Evolutionary conservation across 2,797 vertebrate species (phyloP).

Genomic region (Ptychobarbus kaznakovi): DNA sequence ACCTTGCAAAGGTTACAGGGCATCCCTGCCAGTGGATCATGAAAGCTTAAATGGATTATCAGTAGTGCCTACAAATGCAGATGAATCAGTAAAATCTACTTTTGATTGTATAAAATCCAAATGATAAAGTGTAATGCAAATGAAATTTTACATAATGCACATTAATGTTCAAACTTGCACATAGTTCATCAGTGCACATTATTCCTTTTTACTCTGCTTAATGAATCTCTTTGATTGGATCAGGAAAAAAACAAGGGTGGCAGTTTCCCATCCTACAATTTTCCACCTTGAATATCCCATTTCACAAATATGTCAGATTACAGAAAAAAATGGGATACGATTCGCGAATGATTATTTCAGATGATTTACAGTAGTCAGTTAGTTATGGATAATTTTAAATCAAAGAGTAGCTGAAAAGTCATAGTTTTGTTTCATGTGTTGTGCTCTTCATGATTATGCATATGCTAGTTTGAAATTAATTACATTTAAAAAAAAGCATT

Average conservation of each 20-base stretch:
- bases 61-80: not conserved
- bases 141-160: not conserved
- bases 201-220: not conserved
- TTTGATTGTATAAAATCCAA: not conserved
- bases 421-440: not conserved
- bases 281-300: not conserved
- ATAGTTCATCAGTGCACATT: not conserved
- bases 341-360: not conserved
- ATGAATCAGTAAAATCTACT: not conserved
- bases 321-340: not conserved
- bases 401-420: not conserved
- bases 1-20: conserved; percentile 21
- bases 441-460: not conserved
- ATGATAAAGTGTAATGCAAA: not conserved
- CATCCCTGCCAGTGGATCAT: not conserved
- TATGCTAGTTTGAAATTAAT: not conserved
- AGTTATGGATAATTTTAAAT: not conserved
- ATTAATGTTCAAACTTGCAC: not conserved
- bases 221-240: not conserved
- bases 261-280: not conserved
- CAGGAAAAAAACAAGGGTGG: not conserved
- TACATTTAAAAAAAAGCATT: not conserved
- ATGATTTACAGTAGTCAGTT: not conserved
- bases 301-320: not conserved
- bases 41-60: conserved; percentile 3